Conservation (phyloP, 2,888 invertebrate genomes). For the Tenthredo livida region DNA sequence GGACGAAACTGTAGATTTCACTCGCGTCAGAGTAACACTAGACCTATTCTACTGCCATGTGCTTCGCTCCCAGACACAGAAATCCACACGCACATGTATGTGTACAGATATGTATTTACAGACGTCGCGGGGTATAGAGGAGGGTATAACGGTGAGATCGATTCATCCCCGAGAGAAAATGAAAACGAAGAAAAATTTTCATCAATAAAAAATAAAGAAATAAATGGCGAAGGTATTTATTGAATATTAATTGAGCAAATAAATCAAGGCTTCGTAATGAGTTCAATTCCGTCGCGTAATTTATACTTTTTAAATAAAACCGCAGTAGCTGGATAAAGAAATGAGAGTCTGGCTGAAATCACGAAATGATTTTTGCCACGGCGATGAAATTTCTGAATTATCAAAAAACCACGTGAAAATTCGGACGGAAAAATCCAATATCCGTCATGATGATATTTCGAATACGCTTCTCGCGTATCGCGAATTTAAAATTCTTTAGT, state of each 20-base stretch:
- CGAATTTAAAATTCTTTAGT: too few relatives aligned
- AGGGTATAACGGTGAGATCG: not conserved
- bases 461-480: too few relatives aligned
- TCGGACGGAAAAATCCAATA: too few relatives aligned
- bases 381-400: too few relatives aligned
- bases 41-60: constrained; percentile 8
- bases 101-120: not conserved
- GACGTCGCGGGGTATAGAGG: too few relatives aligned
- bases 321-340: not conserved
- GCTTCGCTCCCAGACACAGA: not conserved
- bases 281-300: not conserved
- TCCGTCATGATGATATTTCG: too few relatives aligned
- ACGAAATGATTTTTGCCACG: too few relatives aligned
- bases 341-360: too few relatives aligned
- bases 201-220: not conserved
- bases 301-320: not conserved
- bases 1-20: constrained; percentile 65
- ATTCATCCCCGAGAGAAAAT: not conserved
- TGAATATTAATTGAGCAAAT: too few relatives aligned
- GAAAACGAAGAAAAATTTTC: not conserved
- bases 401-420: too few relatives aligned
- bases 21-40: constrained; percentile 57
- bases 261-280: not conserved
- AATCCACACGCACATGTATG: not conserved
- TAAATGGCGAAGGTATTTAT: not conserved